Evolutionary conservation across 2,113 vertebrate species (phyloP).

Genomic region (Trochalopteron elliotii): DNA sequence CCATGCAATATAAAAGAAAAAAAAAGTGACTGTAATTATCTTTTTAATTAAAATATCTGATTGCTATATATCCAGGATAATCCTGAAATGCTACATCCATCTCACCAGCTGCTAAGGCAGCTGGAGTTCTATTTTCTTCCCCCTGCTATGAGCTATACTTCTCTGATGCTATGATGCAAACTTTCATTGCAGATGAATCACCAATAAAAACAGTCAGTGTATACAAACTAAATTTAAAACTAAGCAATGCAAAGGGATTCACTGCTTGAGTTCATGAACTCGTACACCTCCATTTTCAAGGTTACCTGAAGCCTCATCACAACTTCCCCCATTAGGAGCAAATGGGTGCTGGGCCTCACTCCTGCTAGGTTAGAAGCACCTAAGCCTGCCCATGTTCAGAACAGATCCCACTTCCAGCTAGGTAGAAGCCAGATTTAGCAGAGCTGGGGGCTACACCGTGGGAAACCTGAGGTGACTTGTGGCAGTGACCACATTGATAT

Average conservation of each 20-base stretch:
- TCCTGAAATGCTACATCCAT: not conserved
- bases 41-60: not conserved
- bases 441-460: accelerated
- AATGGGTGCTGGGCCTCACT: not conserved
- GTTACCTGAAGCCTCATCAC: not conserved
- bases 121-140: not conserved
- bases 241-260: not conserved
- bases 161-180: not conserved
- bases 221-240: not conserved
- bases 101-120: not conserved
- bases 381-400: not conserved
- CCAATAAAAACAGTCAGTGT: not conserved
- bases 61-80: not conserved
- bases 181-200: not conserved
- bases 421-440: accelerated
- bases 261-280: not conserved
- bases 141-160: not conserved
- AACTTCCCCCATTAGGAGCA: accelerated
- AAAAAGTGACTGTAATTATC: not conserved
- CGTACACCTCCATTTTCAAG: accelerated
- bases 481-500: accelerated
- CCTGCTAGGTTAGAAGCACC: not conserved
- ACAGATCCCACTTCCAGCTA: not conserved
- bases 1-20: not conserved
- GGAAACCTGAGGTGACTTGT: not conserved